Base-by-base conservation (phyloP, 2,113 vertebrate genomes). In the Paedocypris sp. region DNA sequence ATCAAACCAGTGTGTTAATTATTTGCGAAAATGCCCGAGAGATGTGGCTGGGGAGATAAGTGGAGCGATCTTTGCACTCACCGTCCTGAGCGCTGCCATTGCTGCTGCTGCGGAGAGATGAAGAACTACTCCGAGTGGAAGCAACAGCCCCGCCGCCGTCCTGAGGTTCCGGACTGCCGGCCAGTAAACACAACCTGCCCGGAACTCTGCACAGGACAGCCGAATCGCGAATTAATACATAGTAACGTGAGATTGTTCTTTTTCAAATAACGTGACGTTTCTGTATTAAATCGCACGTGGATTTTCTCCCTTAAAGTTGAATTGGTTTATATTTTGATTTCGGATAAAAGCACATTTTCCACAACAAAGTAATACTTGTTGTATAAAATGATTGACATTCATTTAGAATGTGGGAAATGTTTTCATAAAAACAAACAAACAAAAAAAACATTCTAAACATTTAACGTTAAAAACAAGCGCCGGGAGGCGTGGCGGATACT, bases 11-110 rank as follows among this genome's bases (percentile, higher is more conserved):
- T n/a, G n/a, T n/a, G 23, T 79, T 16, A 78, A 77, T 69, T 47
- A 81, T 77, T 77, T 5, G 77, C 75, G 4, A 8, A 6, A 20
- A 42, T 4, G n/a, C 6, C 32, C 2, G 4, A n/a, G 9, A 4
- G 8, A 9, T 32, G 51, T 62, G 20, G 38, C 59, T 46, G 16
- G 23, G 16, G 13, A 53, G 11, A 62, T 46, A n/a, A 4, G 38
- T 54, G 26, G 31, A 28, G 16, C 23, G 39, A 19, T 62, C 64
- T 66, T 26, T 73, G 51, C 58, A 85, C 84, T 85, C 78, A 87
- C 85, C 82, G 71, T 67, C 52, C 80, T 72, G 12, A 87, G 64
- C 1, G 77, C 71, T 72, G 85, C 84, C 85, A 87, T 87, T 57
- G 66, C 77, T 66, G 62, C 74, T 59, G 57, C 68, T 49, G 53